Base-by-base conservation (phyloP, 1,140 invertebrate species). In the Musca domestica region DNA sequence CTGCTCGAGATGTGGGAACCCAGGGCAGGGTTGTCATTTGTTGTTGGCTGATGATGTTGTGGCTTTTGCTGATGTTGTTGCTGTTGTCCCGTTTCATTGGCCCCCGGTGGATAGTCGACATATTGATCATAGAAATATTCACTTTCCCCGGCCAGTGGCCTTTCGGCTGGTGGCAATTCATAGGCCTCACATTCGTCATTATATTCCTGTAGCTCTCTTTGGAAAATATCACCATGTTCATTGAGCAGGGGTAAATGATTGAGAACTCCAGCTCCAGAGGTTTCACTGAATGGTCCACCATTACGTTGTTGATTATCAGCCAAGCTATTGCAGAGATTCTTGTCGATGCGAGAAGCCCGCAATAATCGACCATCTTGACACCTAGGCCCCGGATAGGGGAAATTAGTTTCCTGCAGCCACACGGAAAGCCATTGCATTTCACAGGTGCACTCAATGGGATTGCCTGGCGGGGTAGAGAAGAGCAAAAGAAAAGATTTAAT, bases 111-210 rank as follows among this genome's bases (percentile, higher is more conserved):
- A 81, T 90, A 91, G 75, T 93, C 91, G 2, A 90, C 83, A 80
- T 92, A 93, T 69, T 93, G 90, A 74, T 92, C 91, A 74, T 93
- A 92, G 72, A 92, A 89, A 73, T 92, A 92, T 71, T 93, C 91
- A 2, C 87, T 87, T 74, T 92, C 90, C 70, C 89, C 87, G 1
- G 88, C 87, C 9, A 87, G 83, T 5, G 89, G 88, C 51, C 85
- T 82, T 3, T 83, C 76, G 77, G 68, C 82, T 69, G 76, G 79
- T 71, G 73, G 76, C 79, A 0, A 74, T 23, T 74, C 74, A 52
- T 67, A 67, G 1, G 64, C 56, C 52, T 82, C 80, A 64, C 80
- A 81, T 58, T 81, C 80, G 14, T 82, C 78, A n/a, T 68, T 81
- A 30, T 79, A 80, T 10, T 81, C 80, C 17, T 73, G 74, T 22